Evolutionary conservation across 2,797 vertebrate species (phyloP).

Genomic region (Pogoniulus pusillus): DNA sequence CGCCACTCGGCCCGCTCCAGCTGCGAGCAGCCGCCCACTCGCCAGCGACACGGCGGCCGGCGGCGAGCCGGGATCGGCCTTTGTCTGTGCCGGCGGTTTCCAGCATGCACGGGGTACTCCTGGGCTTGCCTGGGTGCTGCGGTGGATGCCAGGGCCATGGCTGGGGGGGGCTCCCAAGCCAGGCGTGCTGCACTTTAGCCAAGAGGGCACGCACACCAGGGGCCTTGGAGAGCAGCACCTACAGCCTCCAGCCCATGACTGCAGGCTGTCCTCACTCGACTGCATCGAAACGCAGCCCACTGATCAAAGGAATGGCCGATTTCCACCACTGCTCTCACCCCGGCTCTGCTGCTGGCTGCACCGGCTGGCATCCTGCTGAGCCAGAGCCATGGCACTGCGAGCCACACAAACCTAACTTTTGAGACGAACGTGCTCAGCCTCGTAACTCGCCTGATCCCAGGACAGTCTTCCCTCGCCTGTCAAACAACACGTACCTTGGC

Average conservation of each 20-base stretch:
- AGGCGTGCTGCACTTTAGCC: not conserved
- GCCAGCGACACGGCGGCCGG: not conserved
- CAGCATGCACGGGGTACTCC: fast-evolving
- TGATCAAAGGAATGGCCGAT: fast-evolving
- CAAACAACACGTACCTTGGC: not conserved
- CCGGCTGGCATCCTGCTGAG: not conserved
- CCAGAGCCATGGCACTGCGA: not conserved
- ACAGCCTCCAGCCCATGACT: not conserved
- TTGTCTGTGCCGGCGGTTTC: not conserved
- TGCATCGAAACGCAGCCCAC: not conserved
- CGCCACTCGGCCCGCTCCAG: not conserved
- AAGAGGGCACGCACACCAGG: not conserved
- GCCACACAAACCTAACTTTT: not conserved
- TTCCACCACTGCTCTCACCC: not conserved
- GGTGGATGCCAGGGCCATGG: fast-evolving
- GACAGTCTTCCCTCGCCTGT: not conserved
- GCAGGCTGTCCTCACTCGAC: fast-evolving
- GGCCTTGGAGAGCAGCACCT: fast-evolving
- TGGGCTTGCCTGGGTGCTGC: not conserved
- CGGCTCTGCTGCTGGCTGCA: not conserved
- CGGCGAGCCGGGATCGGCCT: not conserved
- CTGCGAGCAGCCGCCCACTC: not conserved
- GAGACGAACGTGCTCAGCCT: not conserved
- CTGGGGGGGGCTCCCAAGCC: not conserved
- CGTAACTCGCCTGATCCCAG: not conserved